phyloP scores from a whole-genome alignment of 2,888 invertebrate species.

The Heteromyza rotundicornis region DNA sequence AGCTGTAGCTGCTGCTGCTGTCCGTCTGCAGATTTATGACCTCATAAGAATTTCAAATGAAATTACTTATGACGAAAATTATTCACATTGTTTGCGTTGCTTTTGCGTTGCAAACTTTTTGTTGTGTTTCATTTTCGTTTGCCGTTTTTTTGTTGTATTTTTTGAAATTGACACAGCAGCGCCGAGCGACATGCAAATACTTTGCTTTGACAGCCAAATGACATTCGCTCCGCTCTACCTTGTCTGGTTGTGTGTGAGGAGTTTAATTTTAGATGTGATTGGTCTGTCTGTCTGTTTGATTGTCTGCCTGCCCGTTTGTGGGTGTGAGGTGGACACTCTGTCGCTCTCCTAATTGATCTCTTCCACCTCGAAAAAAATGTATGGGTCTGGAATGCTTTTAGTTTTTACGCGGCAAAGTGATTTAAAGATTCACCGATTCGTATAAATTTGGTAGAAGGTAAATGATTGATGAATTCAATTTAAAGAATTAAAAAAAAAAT shows the following conservation, averaged over 20 bases:
- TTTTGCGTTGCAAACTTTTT: not conserved
- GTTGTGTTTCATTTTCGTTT: not conserved
- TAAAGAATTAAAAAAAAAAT: no score
- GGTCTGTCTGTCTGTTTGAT: no score
- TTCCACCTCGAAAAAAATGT: no score
- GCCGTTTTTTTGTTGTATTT: not conserved
- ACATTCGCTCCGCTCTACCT: not conserved
- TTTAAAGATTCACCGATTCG: no score
- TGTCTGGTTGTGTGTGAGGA: not conserved
- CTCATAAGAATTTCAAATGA: slow-evolving; percentile 48
- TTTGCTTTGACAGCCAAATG: slow-evolving; percentile 3
- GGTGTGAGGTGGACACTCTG: no score
- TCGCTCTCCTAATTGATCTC: no score
- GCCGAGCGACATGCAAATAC: not conserved
- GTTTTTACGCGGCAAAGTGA: no score
- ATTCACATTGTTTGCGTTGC: not conserved
- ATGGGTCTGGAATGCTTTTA: no score
- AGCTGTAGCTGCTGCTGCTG: not conserved
- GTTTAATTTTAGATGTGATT: not conserved
- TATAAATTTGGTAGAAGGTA: no score
- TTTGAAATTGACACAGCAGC: no score
- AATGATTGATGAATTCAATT: no score
- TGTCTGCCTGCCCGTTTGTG: no score
- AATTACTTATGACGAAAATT: slow-evolving; percentile 39
- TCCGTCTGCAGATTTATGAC: slow-evolving; percentile 41